Conservation (phyloP, 2,888 invertebrate genomes). For the Aphidius colemani region DNA sequence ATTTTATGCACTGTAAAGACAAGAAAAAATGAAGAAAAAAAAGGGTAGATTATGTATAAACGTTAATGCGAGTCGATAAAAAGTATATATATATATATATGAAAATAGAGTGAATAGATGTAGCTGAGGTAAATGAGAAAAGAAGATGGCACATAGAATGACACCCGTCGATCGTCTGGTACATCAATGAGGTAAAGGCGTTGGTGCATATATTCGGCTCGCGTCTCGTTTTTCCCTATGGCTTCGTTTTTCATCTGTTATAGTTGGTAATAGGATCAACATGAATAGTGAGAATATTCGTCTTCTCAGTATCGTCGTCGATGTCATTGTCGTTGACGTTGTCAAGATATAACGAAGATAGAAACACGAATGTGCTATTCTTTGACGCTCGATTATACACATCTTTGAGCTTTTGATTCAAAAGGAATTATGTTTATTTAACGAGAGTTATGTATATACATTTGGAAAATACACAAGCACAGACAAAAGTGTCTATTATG, state of each 20-base stretch:
- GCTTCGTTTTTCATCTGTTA: conserved; percentile 27
- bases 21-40: no score
- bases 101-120: no score
- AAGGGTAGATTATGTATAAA: no score
- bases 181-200: conserved; percentile 27
- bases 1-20: no score
- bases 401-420: conserved; percentile 4
- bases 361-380: conserved; percentile 16
- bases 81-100: no score
- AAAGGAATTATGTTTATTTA: conserved; percentile 16
- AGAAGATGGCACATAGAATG: no score
- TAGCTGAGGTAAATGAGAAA: no score
- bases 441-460: conserved; percentile 13
- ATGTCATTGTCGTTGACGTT: conserved; percentile 15
- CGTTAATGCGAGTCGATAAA: no score
- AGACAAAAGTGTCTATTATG: no score
- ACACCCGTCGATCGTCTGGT: conserved; percentile 22
- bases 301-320: not conserved
- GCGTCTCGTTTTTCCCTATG: conserved; percentile 22
- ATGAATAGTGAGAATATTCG: conserved; percentile 28
- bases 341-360: not conserved
- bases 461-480: no score
- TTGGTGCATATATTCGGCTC: conserved; percentile 26
- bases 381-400: conserved; percentile 29
- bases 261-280: conserved; percentile 29